These are phyloP conservation scores for Ibidorhyncha struthersii DNA, from an alignment of 2,113 vertebrate species.

Conservation along the genomic window DNA sequence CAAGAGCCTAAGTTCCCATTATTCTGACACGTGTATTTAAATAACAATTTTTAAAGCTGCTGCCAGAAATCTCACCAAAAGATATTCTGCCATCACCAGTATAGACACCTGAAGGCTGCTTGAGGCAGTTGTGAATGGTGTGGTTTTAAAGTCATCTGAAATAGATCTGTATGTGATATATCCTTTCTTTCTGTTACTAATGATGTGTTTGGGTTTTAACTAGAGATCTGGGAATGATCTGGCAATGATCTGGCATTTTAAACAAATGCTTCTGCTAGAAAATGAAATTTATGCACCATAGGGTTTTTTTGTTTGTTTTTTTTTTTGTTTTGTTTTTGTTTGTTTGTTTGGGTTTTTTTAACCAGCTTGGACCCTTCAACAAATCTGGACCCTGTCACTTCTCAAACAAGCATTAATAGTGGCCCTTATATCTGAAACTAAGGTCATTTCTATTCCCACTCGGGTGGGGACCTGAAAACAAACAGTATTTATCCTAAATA, in stretches of 20 bases:
- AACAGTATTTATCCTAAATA: not conserved
- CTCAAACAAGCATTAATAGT: not conserved
- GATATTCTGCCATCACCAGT: not conserved
- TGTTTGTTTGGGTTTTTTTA: not conserved
- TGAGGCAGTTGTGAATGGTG: fast-evolving
- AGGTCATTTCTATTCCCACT: not conserved
- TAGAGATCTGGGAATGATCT: not conserved
- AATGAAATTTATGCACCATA: not conserved
- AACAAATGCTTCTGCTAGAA: not conserved
- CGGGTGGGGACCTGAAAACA: not conserved
- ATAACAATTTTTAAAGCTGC: not conserved
- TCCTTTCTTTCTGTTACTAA: not conserved
- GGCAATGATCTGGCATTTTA: not conserved
- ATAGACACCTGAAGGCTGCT: not conserved
- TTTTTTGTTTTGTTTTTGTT: not conserved
- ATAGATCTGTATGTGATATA: not conserved
- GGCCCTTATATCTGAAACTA: not conserved
- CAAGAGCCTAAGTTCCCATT: not conserved
- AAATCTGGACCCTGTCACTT: not conserved
- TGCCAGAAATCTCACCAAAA: not conserved
- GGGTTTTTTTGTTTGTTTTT: not conserved
- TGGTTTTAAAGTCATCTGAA: not conserved
- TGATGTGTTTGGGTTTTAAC: not conserved
- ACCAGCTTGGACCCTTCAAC: not conserved
- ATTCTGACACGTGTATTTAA: not conserved